Base-by-base conservation (phyloP, 2,113 vertebrate species). In the Gasterosteus nipponicus region DNA sequence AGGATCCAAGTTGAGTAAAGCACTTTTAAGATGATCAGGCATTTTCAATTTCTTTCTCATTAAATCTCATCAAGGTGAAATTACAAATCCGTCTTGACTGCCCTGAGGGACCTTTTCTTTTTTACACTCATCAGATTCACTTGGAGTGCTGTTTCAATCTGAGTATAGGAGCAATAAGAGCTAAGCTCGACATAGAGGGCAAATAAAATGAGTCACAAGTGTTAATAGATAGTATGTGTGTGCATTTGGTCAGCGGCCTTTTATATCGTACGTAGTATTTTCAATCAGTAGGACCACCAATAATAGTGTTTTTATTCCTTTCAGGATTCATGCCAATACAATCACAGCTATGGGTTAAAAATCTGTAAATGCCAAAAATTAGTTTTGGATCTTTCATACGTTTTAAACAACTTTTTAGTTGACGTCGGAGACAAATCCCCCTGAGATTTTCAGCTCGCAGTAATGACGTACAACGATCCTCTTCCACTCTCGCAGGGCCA, bases 1-100 rank as follows among this genome's bases (percentile, higher is more conserved):
- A 64, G 56, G 61, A 59, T 73, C 51, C 41, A 77, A 73, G 64
- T 80, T 56, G 10, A 26, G n/a, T 6, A 44, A 66, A 39, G 57
- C 46, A 18, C 33, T 73, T 51, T 73, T 46, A 9, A 15, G 19
- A 72, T 59, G 47, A 68, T 41, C 4, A 3, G 42, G 33, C 22
- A 5, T 69, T 72, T 53, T 58, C 35, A 59, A 33, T 46, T 42
- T 53, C 38, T 70, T 73, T 61, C 62, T 31, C 44, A 75, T 73
- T 69, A 42, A 62, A 54, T 38, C 29, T 71, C 53, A 46, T 69
- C 38, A 47, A 49, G 10, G 29, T 35, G 2, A 65, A 75, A 47
- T 63, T 47, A 44, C n/a, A 51, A 41, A 22, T 62, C 49, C 0
- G 4, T 65, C 29, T 10, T 22, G 51, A 56, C 35, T 58, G 14